Base-by-base conservation (phyloP, 2,797 vertebrate genomes). In the Microhierax caerulescens region DNA sequence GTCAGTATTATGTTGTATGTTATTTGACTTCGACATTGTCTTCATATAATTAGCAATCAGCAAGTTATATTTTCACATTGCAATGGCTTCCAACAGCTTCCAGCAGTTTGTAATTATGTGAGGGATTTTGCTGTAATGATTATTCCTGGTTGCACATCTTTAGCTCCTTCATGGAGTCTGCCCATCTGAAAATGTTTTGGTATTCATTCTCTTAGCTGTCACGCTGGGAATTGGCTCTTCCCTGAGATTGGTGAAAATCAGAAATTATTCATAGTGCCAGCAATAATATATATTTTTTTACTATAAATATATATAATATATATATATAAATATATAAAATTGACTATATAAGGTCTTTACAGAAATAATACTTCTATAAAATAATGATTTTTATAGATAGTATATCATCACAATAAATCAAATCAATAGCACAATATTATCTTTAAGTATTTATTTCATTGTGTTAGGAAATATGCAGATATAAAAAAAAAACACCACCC, bases 21-120 rank as follows among this genome's bases (percentile, higher is more conserved):
- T 85, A 94, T 88, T 94, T 92, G 85, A 77, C 60, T 95, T 86
- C 75, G 64, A 92, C 68, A 92, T 75, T 89, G 77, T 94, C 54
- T 93, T 61, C 60, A 39, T 32, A 82, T 85, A 89, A 96, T 94
- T 94, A 96, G 78, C 45, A 94, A 91, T 82, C 60, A 85, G 39
- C 27, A 85, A 90, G 74, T 96, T 94, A 64, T 88, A 72, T 83
- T 94, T 95, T 88, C 78, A 91, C 56, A 88, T 78, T 80, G 80
- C 76, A 73, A 87, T 68, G 81, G 20, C 36, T 97, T 92, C 63
- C 54, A 95, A 56, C 63, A 87, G 67, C 60, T 96, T 85, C 75
- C 75, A 93, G 78, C 51, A 88, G 57, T 95, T 95, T 87, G 27
- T 45, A 94, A 95, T 88, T 81, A 92, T 32, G 7, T 3, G 15